Percentiles rank a stretch among this genome's conserved stretches.
Evolutionary conservation across 2,113 vertebrate genomes (phyloP).

Genomic region (Dicrurus megarhynchus): DNA sequence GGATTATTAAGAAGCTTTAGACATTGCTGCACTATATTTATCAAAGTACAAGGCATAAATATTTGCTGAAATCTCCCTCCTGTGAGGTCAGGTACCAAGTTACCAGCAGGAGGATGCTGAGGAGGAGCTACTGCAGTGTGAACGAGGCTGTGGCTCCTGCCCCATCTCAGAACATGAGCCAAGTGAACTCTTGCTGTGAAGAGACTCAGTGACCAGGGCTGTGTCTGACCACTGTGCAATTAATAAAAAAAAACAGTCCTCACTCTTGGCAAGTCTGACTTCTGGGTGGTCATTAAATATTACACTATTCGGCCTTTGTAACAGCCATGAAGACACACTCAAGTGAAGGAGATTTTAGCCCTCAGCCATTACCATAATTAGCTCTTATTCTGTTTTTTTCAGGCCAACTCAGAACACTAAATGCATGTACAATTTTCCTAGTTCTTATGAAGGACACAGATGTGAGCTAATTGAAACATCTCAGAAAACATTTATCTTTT

Average conservation of each 20-base stretch:
- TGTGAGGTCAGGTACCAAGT: neutral
- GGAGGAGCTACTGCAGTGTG: neutral
- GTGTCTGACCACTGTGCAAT: neutral
- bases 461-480: neutral
- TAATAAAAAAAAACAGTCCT: neutral
- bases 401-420: neutral
- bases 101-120: neutral
- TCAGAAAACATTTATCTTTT: neutral
- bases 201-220: neutral
- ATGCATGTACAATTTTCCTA: neutral
- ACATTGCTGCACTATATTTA: neutral
- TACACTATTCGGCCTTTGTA: neutral
- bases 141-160: neutral
- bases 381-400: neutral
- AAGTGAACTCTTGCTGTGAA: neutral
- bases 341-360: neutral
- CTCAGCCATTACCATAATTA: slow-evolving; percentile 6
- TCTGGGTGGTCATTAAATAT: neutral
- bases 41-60: neutral
- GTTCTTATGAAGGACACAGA: neutral
- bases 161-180: fast-evolving
- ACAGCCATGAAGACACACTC: neutral
- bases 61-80: neutral
- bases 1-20: neutral
- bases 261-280: neutral